phyloP scores from a whole-genome alignment of 1,140 invertebrate species.

The Lasaia peninsularis region DNA sequence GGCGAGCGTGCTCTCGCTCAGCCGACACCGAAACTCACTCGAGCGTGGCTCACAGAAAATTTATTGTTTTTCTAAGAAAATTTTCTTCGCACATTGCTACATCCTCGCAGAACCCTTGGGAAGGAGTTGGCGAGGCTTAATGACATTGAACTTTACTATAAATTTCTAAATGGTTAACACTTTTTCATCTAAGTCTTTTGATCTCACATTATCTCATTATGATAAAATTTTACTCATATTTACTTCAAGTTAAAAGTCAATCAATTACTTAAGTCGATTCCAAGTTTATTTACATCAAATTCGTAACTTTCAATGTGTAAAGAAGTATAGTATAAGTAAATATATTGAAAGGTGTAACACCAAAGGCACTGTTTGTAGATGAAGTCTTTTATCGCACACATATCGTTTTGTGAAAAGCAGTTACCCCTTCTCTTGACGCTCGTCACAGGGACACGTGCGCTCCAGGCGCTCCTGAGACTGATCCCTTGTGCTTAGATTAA shows the following conservation, averaged over 20 bases:
- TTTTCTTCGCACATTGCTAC: constrained; percentile 60
- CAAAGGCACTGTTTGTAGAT: constrained; percentile 44
- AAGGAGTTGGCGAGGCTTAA: constrained; percentile 42
- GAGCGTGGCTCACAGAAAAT: constrained; percentile 72
- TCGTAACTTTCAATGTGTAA: too few species aligned
- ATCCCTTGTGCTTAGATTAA: constrained; percentile 73
- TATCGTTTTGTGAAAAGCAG: constrained; percentile 65
- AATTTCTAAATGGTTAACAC: background rate
- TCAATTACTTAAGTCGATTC: too few species aligned
- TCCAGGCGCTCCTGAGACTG: constrained; percentile 63
- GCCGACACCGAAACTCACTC: constrained; percentile 74
- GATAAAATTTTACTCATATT: too few species aligned
- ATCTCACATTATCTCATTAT: too few species aligned
- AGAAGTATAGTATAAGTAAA: background rate
- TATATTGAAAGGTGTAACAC: constrained; percentile 37
- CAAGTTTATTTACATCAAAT: too few species aligned
- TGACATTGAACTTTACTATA: constrained; percentile 33
- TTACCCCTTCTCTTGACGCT: constrained; percentile 48
- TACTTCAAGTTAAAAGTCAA: too few species aligned
- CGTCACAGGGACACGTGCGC: constrained; percentile 57
- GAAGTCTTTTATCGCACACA: constrained; percentile 52
- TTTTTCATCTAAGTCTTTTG: too few species aligned
- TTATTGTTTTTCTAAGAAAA: constrained; percentile 77
- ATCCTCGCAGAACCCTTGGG: constrained; percentile 43
- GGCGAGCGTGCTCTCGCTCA: constrained; percentile 72